Conservation (phyloP, 2,888 invertebrate species). For the Balanococcus diminutus region DNA sequence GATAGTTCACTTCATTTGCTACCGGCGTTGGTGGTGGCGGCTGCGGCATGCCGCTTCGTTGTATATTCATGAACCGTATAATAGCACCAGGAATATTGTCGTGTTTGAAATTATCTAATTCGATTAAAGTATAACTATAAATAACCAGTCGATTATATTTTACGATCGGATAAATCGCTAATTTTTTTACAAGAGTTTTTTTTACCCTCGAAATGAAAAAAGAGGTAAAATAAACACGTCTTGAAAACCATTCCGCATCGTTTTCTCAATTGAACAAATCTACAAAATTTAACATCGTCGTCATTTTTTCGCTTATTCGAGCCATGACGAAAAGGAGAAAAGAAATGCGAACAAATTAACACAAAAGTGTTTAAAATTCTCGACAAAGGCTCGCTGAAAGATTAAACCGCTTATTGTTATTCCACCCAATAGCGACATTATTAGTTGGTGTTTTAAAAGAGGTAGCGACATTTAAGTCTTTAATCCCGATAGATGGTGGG, state of each 20-base stretch:
- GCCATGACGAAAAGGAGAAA: background rate
- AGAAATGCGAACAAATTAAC: constrained; percentile 5
- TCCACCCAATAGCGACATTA: constrained; percentile 22
- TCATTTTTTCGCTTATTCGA: background rate
- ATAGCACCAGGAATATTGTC: background rate
- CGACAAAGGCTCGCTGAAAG: constrained; percentile 29
- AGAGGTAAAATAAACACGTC: background rate
- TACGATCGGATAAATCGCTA: background rate
- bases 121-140: background rate
- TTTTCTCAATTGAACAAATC: background rate
- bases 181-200: background rate
- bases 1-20: background rate
- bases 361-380: constrained; percentile 2
- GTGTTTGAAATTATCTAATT: background rate
- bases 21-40: too few species aligned
- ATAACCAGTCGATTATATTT: background rate
- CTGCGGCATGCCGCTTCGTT: too few species aligned
- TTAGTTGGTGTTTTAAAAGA: constrained; percentile 28
- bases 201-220: background rate
- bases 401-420: constrained; percentile 34
- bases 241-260: background rate
- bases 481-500: constrained; percentile 35
- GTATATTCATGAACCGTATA: background rate
- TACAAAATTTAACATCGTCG: background rate
- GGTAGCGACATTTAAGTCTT: constrained; percentile 22